Evolutionary conservation across 2,888 invertebrate species (phyloP).

Genomic region (Ctena decussata): DNA sequence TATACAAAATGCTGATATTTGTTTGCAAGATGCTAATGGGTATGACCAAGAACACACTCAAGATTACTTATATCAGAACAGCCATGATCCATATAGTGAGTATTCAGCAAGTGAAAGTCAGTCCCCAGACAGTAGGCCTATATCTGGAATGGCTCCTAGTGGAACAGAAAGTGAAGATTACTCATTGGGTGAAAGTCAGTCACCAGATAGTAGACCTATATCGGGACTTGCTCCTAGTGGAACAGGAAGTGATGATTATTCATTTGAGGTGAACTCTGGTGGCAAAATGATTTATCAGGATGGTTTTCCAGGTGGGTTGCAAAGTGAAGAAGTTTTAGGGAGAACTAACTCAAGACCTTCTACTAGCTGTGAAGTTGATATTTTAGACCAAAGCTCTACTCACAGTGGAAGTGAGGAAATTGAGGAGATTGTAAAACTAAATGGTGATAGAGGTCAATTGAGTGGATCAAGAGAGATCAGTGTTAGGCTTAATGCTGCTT

Average conservation of each 20-base stretch:
- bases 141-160: slow-evolving; percentile 7
- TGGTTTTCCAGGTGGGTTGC: slow-evolving; percentile 4
- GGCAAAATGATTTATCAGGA: neutral
- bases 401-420: slow-evolving; percentile 62
- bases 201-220: slow-evolving; percentile 17
- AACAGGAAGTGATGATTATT: slow-evolving; percentile 1
- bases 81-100: slow-evolving; percentile 1
- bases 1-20: neutral
- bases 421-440: slow-evolving; percentile 47
- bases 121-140: slow-evolving; percentile 19
- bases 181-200: slow-evolving; percentile 18
- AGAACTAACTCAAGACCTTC: slow-evolving; percentile 46
- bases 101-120: slow-evolving; percentile 26
- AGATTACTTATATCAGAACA: neutral
- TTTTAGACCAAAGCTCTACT: slow-evolving; percentile 28
- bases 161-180: slow-evolving; percentile 12
- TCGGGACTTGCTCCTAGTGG: slow-evolving; percentile 12
- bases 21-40: neutral
- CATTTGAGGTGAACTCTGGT: neutral
- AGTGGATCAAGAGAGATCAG: slow-evolving; percentile 7
- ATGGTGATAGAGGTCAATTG: slow-evolving; percentile 20
- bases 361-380: slow-evolving; percentile 17
- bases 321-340: slow-evolving; percentile 2
- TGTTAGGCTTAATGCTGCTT: slow-evolving; percentile 14
- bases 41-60: neutral